Evolutionary conservation across 2,113 vertebrate species (phyloP), one percentile per base, ranked within the genome.

Genomic region (Anguilla japonica): DNA sequence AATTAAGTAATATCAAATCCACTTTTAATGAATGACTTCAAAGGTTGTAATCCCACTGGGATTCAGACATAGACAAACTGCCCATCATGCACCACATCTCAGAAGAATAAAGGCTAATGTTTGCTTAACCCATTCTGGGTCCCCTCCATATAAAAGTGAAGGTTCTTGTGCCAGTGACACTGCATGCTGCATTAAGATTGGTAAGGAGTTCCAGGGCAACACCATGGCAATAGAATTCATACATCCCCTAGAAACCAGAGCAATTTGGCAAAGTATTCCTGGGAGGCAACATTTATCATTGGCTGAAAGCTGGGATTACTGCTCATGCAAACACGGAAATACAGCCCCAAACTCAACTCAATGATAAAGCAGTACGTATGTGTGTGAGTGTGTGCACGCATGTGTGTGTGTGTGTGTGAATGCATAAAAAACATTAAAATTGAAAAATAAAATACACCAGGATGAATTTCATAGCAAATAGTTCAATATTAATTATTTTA

Each of bases 181-280:
- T 89, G 89, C 83, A 83, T 84, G 91, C 89, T 92, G 86, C 89
- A 89, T 93, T 89, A 87, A 91, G 91, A 91, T 75, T 26, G 26
- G 89, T 92, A 88, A 91, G 90, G 87, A 86, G 91, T 89, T 88
- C 87, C 88, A 40, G 79, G 88, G 86, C 20, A 92, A 91, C 93
- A 93, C 94, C 94, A 95, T 95, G 93, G 94, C 92, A 95, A 95
- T 93, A 94, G 93, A 93, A 92, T 92, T 92, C 91, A 87, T 34
- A 87, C 87, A 63, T 85, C 89, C n/a, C n/a, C 71, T 34, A 39
- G 85, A 41, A 34, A 85, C 29, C 14, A 14, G 53, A 14, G 34
- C 53, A n/a, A 50, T 5, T 57, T 89, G 87, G 88, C 80, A 81
- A 87, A 84, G 89, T 83, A 83, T 41, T 18, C 86, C 40, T 83